phyloP scores from a whole-genome alignment of 2,888 invertebrate genomes.

The Autographa gamma region DNA sequence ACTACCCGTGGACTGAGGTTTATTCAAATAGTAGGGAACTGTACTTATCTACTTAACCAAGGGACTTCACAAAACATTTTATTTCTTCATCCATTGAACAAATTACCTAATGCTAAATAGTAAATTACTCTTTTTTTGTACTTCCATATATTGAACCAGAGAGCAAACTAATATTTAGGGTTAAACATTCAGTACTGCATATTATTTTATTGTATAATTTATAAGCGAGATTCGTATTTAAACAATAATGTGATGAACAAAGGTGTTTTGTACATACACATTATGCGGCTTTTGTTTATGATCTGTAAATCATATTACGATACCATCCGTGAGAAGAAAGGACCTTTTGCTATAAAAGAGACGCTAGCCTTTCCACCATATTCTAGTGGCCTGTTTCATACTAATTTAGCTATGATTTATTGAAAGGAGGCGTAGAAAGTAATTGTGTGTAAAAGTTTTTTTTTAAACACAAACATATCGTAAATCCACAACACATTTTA shows the following conservation, averaged over 20 bases:
- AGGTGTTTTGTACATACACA: background rate
- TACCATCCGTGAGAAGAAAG: background rate
- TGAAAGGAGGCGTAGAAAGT: too few relatives aligned
- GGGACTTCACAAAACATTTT: background rate
- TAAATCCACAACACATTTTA: background rate
- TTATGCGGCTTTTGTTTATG: background rate
- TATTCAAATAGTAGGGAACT: constrained; percentile 16
- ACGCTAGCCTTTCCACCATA: background rate
- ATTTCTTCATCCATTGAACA: background rate
- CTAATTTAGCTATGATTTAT: too few relatives aligned
- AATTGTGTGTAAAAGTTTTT: background rate
- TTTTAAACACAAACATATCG: background rate
- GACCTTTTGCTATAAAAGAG: background rate
- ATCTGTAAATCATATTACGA: background rate
- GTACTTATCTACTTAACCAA: constrained; percentile 11
- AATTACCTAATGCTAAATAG: too few relatives aligned
- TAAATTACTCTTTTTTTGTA: too few relatives aligned
- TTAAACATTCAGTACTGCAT: too few relatives aligned
- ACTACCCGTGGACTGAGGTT: background rate
- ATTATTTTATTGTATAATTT: too few relatives aligned
- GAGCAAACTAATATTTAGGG: too few relatives aligned
- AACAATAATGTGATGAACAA: constrained; percentile 1
- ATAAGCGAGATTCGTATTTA: background rate
- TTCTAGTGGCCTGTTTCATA: background rate
- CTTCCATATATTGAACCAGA: too few relatives aligned